Base-by-base conservation (phyloP, 2,888 invertebrate species). In the Acholoe squamosa region DNA sequence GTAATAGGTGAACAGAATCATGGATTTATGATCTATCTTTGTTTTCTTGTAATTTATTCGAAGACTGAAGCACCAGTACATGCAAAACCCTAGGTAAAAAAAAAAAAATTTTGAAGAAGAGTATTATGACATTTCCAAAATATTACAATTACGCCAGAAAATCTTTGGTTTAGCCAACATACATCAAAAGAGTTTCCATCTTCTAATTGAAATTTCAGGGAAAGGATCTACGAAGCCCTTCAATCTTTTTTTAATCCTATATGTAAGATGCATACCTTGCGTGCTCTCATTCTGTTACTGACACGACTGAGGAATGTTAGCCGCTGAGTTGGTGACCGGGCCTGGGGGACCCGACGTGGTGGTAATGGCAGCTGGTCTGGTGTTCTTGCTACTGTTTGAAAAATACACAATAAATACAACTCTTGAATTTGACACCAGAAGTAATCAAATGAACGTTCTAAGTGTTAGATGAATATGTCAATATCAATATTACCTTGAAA, bases 231-330 rank as follows among this genome's bases (percentile, higher is more conserved):
- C n/a, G n/a, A n/a, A n/a, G n/a, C n/a, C n/a, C n/a, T n/a, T n/a
- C n/a, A n/a, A n/a, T n/a, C n/a, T n/a, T n/a, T n/a, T n/a, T n/a
- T n/a, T n/a, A n/a, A n/a, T n/a, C n/a, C 5, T 43, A 43, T 61
- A n/a, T 61, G 14, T 3, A 1, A n/a, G 61, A 3, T n/a, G 19
- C 61, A 31, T 89, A 89, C 89, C 89, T 76, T 71, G 31, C 89
- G 14, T 3, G 56, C 52, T n/a, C 89, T 76, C 77, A 89, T 89
- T 10, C 89, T 25, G 51, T 56, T 76, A 77, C 43, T 89, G 77
- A 89, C 67, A 12, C 77, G 71, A 28, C 56, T 67, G 34, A 89
- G 43, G 43, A 89, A 61, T 43, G 89, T 52, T 1, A 77, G 28
- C 25, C 54, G 28, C 25, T 71, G 77, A 14, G 77, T 31, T 12